Base-by-base conservation (phyloP, 2,113 vertebrate genomes). In the Echinops telfairi region DNA sequence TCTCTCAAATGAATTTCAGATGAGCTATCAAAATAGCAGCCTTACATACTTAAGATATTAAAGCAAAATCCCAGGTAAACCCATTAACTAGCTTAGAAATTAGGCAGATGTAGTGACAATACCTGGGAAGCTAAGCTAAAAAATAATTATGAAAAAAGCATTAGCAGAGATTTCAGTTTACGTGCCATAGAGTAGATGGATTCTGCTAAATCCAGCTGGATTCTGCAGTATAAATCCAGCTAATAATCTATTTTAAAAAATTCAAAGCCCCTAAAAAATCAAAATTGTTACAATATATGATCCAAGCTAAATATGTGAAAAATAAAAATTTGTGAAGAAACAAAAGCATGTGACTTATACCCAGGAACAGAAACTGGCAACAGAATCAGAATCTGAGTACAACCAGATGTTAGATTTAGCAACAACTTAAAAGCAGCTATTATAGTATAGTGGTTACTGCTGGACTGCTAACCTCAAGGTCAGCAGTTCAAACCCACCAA, bases 311-410 rank as follows among this genome's bases (percentile, higher is more conserved):
- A 20, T 5, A 75, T 27, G 38, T 60, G 75, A 71, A 14, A n/a
- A 77, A 86, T 14, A 62, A 60, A 86, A 90, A 36, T 14, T 92
- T 64, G 80, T 20, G n/a, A 66, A 73, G 27, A 80, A 73, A 71
- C 43, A 66, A 62, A n/a, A n/a, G n/a, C 31, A 17, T n/a, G 16
- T 89, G 36, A 22, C 60, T 92, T 20, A 38, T 14, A 33, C 29
- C 86, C 43, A 82, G 68, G 47, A 84, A 17, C 11, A 81, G 76
- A 81, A 57, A 1, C 9, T 25, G 17, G 64, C 43, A 75, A n/a
- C 47, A 85, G 87, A 80, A 75, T 80, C 7, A 75, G 23, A 79
- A 29, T 10, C 12, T 53, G 47, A 73, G 43, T 31, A 60, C 10
- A 23, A 25, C 20, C 38, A 70, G 76, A n/a, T 38, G n/a, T 16